Percentiles rank a stretch among this genome's conserved stretches.
These are phyloP conservation scores for Zapornia atra DNA, from an alignment of 2,113 vertebrate genomes.

Conservation along the genomic window DNA sequence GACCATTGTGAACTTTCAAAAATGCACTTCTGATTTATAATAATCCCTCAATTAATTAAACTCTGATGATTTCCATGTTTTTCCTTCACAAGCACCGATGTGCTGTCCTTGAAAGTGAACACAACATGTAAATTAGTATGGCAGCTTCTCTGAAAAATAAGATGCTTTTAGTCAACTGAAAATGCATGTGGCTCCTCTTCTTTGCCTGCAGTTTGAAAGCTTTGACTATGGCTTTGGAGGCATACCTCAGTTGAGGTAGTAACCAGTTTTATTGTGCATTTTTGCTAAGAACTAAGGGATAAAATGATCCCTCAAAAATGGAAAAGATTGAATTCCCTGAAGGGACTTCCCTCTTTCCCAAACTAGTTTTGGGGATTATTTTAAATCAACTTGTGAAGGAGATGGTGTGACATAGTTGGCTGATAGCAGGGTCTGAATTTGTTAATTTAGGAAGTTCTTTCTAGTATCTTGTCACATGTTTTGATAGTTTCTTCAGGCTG, in stretches of 20 bases:
- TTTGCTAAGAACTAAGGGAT: not conserved
- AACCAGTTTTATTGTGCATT: not conserved
- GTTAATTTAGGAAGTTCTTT: not conserved
- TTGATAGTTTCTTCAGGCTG: not conserved
- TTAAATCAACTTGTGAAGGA: not conserved
- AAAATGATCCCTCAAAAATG: not conserved
- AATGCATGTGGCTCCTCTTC: not conserved
- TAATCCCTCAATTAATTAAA: not conserved
- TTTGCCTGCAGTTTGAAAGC: not conserved
- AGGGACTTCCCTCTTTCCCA: not conserved
- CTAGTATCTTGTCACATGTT: not conserved
- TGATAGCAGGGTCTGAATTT: not conserved
- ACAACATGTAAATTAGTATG: not conserved
- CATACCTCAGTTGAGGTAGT: not conserved
- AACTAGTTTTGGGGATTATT: not conserved
- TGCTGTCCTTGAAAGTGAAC: not conserved
- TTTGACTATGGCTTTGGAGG: not conserved
- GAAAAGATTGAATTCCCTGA: not conserved
- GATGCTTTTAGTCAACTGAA: not conserved
- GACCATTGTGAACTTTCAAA: not conserved
- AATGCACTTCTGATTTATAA: not conserved
- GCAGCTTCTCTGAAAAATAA: not conserved
- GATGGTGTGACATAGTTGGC: not conserved
- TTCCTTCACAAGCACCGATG: not conserved
- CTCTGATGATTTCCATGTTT: not conserved